These are phyloP conservation scores for Drosophila prostipennis DNA, from an alignment of 2,888 invertebrate species.

Conservation along the genomic window DNA sequence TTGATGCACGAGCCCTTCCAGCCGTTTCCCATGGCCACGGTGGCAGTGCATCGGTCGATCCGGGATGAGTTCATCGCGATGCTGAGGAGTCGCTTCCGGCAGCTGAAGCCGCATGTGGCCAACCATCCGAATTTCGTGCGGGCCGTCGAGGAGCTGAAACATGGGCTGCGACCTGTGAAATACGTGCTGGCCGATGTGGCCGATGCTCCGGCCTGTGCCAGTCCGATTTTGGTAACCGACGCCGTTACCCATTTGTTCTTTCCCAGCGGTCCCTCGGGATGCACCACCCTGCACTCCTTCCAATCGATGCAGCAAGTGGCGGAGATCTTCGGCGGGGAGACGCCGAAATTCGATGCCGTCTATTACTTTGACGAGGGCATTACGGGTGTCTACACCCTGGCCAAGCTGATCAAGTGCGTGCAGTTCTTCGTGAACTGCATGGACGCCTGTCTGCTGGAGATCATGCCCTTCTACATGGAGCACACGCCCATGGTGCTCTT, in stretches of 20 bases:
- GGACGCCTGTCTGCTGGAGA: constrained; percentile 57
- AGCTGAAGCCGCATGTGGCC: constrained; percentile 56
- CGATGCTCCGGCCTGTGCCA: constrained; percentile 50
- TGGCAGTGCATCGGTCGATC: constrained; percentile 78
- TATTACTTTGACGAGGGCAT: constrained; percentile 79
- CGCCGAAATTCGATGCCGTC: constrained; percentile 51
- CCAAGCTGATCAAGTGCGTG: constrained; percentile 53
- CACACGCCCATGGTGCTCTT: constrained; percentile 46
- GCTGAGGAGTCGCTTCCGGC: constrained; percentile 61
- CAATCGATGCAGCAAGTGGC: constrained; percentile 70
- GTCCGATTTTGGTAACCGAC: constrained; percentile 71
- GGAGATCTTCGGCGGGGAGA: constrained; percentile 58
- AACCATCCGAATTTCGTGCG: constrained; percentile 47
- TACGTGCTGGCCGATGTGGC: constrained; percentile 52
- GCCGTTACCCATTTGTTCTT: constrained; percentile 71
- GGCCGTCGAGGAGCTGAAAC: constrained; percentile 46
- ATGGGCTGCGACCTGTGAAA: constrained; percentile 47
- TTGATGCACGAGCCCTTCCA: constrained; percentile 72
- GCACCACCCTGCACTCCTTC: constrained; percentile 75
- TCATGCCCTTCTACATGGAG: constrained; percentile 39
- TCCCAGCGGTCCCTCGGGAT: constrained; percentile 51
- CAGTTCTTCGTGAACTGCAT: constrained; percentile 80
- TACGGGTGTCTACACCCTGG: constrained; percentile 72
- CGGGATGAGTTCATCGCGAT: constrained; percentile 66
- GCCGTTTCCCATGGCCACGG: constrained; percentile 64